These are phyloP conservation scores for Drepanosiphum platanoidis DNA, from an alignment of 2,888 invertebrate genomes.

Conservation along the genomic window DNA sequence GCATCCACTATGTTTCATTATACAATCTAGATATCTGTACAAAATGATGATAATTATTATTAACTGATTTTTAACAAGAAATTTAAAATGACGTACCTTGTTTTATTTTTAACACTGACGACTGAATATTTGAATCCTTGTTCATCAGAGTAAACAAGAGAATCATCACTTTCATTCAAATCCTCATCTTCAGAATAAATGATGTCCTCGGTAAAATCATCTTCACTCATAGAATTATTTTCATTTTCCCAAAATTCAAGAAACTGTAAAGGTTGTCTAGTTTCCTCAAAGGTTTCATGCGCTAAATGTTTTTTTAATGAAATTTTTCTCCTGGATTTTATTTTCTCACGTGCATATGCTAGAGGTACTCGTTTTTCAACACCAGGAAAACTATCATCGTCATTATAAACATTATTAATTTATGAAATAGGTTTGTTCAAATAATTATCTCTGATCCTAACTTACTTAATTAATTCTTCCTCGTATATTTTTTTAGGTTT, in stretches of 20 bases:
- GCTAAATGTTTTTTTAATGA: constrained; percentile 36
- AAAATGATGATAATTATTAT: constrained; percentile 12
- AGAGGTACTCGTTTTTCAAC: constrained; percentile 48
- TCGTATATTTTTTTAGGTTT: constrained; percentile 56
- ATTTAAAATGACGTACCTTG: constrained; percentile 10
- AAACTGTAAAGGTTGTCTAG: constrained; percentile 48
- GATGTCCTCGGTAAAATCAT: constrained; percentile 31
- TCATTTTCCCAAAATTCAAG: constrained; percentile 42
- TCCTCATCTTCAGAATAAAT: constrained; percentile 38
- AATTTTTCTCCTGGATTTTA: constrained; percentile 56
- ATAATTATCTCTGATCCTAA: constrained; percentile 8
- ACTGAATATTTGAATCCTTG: constrained; percentile 36
- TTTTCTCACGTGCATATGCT: constrained; percentile 54
- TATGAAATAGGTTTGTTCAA: neutral
- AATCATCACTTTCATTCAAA: neutral
- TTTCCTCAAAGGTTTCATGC: neutral
- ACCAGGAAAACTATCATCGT: constrained; percentile 43
- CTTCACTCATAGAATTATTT: neutral
- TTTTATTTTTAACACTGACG: constrained; percentile 28
- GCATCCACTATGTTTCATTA: constrained; percentile 20
- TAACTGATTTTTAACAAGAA: neutral
- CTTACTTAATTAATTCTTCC: constrained; percentile 54
- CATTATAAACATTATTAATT: neutral
- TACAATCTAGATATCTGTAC: constrained; percentile 42
- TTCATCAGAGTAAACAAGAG: constrained; percentile 43